phyloP scores from a whole-genome alignment of 2,113 vertebrate genomes.

The Boleophthalmus pectinirostris region DNA sequence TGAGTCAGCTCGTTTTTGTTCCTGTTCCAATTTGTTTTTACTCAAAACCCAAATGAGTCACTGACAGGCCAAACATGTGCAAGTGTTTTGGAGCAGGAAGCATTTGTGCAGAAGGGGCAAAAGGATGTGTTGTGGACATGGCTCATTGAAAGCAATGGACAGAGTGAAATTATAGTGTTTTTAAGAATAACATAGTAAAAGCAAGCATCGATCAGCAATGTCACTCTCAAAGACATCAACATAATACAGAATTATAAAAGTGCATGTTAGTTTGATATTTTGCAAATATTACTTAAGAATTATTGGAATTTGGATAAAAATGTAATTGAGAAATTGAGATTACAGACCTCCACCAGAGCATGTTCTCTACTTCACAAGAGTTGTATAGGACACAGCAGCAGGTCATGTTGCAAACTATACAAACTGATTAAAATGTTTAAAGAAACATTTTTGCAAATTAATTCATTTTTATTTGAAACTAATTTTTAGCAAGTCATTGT shows the following conservation, averaged over 20 bases:
- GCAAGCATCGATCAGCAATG: not conserved
- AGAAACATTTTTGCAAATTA: no score
- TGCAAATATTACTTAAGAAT: not conserved
- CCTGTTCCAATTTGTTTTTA: slow-evolving; percentile 50
- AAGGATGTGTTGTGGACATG: slow-evolving; percentile 41
- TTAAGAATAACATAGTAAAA: not conserved
- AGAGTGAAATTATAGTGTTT: slow-evolving; percentile 33
- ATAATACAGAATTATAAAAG: not conserved
- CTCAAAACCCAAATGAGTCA: slow-evolving; percentile 58
- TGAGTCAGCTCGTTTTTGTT: slow-evolving; percentile 70
- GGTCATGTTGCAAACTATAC: no score
- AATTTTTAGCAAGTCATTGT: no score
- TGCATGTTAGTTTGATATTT: not conserved
- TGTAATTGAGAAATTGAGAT: no score
- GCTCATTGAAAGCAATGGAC: slow-evolving; percentile 29
- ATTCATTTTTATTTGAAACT: no score
- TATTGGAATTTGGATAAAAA: not conserved
- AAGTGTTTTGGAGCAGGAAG: slow-evolving; percentile 66
- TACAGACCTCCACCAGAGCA: no score
- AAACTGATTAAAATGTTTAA: no score
- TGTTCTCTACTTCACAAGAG: no score
- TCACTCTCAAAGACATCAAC: not conserved
- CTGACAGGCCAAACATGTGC: slow-evolving; percentile 54
- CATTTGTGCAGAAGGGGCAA: slow-evolving; percentile 39
- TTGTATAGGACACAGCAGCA: no score